Conservation (phyloP, 2,888 invertebrate genomes). For the Macropis europaea region DNA sequence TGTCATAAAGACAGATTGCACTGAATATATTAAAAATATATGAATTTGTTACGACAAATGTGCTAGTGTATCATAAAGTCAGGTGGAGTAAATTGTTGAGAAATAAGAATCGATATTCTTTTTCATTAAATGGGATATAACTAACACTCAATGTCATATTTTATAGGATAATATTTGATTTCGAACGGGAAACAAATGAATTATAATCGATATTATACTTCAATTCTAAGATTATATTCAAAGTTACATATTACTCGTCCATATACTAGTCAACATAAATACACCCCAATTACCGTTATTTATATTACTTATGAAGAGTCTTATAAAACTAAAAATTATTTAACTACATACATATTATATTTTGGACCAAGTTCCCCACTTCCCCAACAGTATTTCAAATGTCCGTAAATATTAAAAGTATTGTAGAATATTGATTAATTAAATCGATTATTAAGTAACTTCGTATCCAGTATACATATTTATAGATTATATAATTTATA, state of each 20-base stretch:
- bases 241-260: slow-evolving; percentile 18
- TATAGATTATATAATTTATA: too few species aligned
- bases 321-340: background rate
- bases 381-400: too few species aligned
- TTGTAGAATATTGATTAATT: background rate
- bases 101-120: background rate
- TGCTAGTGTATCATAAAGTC: background rate
- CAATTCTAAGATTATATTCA: background rate
- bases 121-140: slow-evolving; percentile 5
- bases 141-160: slow-evolving; percentile 24
- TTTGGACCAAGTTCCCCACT: background rate
- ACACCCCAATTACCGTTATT: background rate
- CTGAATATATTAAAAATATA: background rate
- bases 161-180: slow-evolving; percentile 5
- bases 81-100: background rate
- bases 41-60: background rate
- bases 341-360: background rate
- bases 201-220: background rate
- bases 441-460: background rate
- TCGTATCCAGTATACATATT: too few species aligned
- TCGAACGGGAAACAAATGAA: slow-evolving; percentile 8
- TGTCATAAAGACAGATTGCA: background rate
- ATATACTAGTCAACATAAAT: background rate
- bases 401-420: background rate
- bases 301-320: background rate